phyloP scores from a whole-genome alignment of 2,113 vertebrate species.

The Columba livia region DNA sequence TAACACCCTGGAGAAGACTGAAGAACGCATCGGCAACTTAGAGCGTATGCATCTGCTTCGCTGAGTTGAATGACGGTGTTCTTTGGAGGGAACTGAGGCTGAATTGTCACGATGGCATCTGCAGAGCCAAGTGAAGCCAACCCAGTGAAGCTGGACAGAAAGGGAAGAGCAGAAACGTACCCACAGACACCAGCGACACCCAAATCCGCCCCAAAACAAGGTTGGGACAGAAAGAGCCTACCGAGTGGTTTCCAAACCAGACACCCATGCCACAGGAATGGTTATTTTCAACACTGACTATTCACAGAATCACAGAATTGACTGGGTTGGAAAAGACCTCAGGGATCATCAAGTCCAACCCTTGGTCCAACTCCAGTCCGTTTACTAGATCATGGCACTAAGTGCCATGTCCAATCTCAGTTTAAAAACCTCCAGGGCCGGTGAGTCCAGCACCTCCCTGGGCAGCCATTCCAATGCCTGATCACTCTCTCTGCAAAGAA shows the following conservation, averaged over 20 bases:
- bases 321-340: no score
- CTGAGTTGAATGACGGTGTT: rapidly evolving
- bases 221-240: rapidly evolving
- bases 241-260: neutral
- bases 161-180: neutral
- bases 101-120: rapidly evolving
- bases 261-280: no score
- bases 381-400: no score
- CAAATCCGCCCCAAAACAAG: neutral
- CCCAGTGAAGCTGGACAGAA: rapidly evolving
- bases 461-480: no score
- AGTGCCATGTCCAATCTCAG: no score
- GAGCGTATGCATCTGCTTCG: neutral
- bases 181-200: neutral
- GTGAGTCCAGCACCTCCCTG: no score
- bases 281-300: neutral
- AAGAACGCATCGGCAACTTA: no score
- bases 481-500: no score
- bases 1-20: neutral
- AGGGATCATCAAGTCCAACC: no score
- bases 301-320: no score
- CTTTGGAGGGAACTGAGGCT: neutral
- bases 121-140: neutral
- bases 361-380: no score
- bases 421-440: no score